These are phyloP conservation scores for Diuraphis noxia DNA, from an alignment of 1,140 invertebrate species.

Conservation along the genomic window DNA sequence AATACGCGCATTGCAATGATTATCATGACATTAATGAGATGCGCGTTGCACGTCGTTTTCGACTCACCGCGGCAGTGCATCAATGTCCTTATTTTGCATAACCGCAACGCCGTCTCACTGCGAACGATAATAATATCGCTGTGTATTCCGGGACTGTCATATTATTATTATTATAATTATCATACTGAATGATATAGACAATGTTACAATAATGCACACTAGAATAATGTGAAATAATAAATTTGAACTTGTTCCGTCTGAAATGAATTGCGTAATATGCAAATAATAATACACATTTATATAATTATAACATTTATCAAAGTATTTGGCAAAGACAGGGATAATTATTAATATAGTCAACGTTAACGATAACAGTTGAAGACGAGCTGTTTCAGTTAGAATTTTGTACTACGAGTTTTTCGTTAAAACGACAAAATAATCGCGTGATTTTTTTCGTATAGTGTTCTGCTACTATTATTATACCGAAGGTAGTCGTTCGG, in stretches of 20 bases:
- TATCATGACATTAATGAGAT: neutral
- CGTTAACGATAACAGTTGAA: neutral
- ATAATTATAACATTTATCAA: neutral
- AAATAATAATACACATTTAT: neutral
- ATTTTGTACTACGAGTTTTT: neutral
- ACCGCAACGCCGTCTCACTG: neutral
- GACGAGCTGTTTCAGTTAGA: neutral
- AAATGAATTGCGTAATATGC: neutral
- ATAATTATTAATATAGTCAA: neutral
- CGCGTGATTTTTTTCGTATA: neutral
- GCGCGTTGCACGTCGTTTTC: neutral
- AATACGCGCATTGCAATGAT: neutral
- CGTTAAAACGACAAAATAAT: neutral
- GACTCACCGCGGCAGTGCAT: neutral
- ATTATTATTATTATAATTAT: neutral
- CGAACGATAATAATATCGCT: neutral
- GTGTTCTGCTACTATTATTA: neutral
- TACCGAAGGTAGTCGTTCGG: neutral
- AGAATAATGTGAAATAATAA: neutral
- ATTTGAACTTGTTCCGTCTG: neutral
- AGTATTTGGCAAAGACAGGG: neutral
- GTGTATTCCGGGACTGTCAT: neutral
- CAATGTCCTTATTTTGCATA: slow-evolving; percentile 14
- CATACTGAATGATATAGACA: neutral
- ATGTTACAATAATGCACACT: neutral